Percentiles rank a stretch among this genome's conserved stretches.
Evolutionary conservation across 2,113 vertebrate genomes (phyloP).

Genomic region (Psephotus haematonotus): DNA sequence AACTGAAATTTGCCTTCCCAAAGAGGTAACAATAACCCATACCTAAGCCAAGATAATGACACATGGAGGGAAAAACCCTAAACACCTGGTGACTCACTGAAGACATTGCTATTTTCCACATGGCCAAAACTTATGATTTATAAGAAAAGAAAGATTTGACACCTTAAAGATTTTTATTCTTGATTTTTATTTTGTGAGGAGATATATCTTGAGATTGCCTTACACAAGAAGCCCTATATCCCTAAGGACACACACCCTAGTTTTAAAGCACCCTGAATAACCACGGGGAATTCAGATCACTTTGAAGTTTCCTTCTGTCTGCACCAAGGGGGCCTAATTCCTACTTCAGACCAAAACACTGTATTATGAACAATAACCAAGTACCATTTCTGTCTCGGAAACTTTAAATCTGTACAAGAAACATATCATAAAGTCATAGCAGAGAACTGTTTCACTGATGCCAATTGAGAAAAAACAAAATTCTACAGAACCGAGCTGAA

Average conservation of each 20-base stretch:
- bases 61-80: background rate
- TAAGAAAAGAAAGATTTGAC: background rate
- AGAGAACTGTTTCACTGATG: background rate
- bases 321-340: background rate
- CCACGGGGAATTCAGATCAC: background rate
- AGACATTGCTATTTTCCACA: background rate
- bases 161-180: background rate
- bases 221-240: background rate
- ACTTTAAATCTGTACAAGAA: background rate
- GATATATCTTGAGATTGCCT: background rate
- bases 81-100: background rate
- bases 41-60: background rate
- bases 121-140: background rate
- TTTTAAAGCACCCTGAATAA: background rate
- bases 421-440: background rate
- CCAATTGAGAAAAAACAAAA: background rate
- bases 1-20: background rate
- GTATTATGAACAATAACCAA: background rate
- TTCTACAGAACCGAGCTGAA: background rate
- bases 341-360: background rate
- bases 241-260: background rate
- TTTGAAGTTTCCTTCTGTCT: background rate
- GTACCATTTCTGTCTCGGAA: background rate
- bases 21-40: background rate
- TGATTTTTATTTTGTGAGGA: background rate